These are phyloP conservation scores for Osmerus eperlanus DNA, from an alignment of 2,113 vertebrate genomes.

Conservation along the genomic window DNA sequence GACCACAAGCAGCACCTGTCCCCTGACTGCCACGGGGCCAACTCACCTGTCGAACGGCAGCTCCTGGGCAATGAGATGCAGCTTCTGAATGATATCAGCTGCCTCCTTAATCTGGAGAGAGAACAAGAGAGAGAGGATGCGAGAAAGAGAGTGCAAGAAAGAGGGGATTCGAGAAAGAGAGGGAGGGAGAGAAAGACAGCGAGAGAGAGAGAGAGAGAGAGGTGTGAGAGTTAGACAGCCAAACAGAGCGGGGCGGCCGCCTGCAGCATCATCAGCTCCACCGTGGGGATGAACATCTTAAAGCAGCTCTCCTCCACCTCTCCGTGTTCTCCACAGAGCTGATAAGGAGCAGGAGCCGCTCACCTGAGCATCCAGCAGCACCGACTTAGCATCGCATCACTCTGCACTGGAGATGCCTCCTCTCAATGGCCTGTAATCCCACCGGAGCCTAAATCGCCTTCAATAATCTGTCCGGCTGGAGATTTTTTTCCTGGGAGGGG, in stretches of 20 bases:
- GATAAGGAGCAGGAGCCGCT: conserved; percentile 61
- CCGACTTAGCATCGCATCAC: conserved; percentile 65
- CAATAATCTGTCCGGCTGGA: conserved; percentile 79
- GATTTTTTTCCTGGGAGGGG: conserved; percentile 67
- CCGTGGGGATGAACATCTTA: conserved; percentile 59
- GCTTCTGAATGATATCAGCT: conserved; percentile 99
- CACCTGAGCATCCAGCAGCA: conserved; percentile 70
- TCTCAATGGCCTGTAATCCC: conserved; percentile 76
- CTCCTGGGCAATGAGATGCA: conserved; percentile 98
- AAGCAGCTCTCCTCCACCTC: conserved; percentile 57
- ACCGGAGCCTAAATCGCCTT: conserved; percentile 75
- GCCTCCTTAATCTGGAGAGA: conserved; percentile 93
- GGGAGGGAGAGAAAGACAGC: conserved; percentile 52
- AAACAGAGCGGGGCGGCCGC: conserved; percentile 21
- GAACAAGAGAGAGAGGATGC: conserved; percentile 35
- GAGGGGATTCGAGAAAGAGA: conserved; percentile 5
- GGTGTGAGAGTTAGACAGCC: conserved; percentile 5
- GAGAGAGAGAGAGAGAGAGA: conserved; percentile 34
- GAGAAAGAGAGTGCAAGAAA: neutral
- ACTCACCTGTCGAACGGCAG: conserved; percentile 96
- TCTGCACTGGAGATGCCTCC: conserved; percentile 66
- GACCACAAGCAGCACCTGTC: conserved; percentile 1
- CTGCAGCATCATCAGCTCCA: conserved; percentile 51
- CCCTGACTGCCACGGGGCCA: conserved; percentile 23
- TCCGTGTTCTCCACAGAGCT: conserved; percentile 56